Percentiles rank a stretch among this genome's conserved stretches.
phyloP scores from a whole-genome alignment of 1,140 invertebrate species.

The Hylaeus volcanicus region DNA sequence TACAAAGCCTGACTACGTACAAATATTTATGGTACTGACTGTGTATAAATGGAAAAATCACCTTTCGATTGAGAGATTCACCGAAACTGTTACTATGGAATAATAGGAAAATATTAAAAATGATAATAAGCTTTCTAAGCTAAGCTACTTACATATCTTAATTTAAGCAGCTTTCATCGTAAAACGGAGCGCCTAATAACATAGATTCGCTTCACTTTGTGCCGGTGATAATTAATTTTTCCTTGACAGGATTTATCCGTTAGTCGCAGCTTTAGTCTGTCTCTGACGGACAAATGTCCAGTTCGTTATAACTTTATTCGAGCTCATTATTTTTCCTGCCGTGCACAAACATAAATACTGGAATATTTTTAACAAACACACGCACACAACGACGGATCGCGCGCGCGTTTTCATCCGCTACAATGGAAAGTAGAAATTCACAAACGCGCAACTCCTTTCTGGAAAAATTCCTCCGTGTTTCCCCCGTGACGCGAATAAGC shows the following conservation, averaged over 20 bases:
- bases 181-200: neutral
- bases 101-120: no score
- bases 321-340: neutral
- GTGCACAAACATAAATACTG: neutral
- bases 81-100: no score
- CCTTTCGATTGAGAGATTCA: no score
- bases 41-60: no score
- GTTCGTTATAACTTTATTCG: slow-evolving; percentile 8
- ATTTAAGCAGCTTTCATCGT: neutral
- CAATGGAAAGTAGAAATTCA: neutral
- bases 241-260: neutral
- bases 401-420: neutral
- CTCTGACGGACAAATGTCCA: neutral
- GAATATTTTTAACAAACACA: neutral
- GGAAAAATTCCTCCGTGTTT: neutral
- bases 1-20: no score
- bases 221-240: neutral
- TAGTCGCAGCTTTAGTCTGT: neutral
- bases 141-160: no score
- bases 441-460: neutral
- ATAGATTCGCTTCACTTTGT: neutral
- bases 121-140: no score
- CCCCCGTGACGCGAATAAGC: slow-evolving; percentile 1
- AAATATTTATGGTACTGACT: no score
- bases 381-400: neutral